Percentiles rank a stretch among this genome's conserved stretches.
Evolutionary conservation across 2,113 vertebrate genomes (phyloP).

Genomic region (Poeciliopsis prolifica): DNA sequence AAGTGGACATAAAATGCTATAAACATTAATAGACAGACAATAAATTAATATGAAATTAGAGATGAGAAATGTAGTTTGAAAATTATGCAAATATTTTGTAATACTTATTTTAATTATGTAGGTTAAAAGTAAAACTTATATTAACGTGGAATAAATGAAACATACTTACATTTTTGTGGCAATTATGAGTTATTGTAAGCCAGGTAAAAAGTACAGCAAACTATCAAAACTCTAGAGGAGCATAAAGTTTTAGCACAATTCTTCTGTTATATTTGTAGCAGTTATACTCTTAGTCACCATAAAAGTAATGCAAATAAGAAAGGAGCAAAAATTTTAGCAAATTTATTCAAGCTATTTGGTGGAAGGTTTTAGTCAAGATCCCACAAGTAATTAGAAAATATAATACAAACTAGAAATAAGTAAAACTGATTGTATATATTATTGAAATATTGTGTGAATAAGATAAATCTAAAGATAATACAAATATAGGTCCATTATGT

Average conservation of each 20-base stretch:
- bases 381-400: not conserved
- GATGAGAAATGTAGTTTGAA: not conserved
- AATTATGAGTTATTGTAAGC: not conserved
- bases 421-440: not conserved
- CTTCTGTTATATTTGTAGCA: not conserved
- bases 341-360: not conserved
- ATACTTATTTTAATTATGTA: not conserved
- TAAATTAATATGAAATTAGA: not conserved
- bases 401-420: not conserved
- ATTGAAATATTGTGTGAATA: too few relatives aligned
- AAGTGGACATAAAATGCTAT: not conserved
- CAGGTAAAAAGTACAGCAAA: not conserved
- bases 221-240: not conserved
- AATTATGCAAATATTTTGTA: not conserved
- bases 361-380: not conserved
- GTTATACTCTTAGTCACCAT: not conserved
- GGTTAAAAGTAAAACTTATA: not conserved
- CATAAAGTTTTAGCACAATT: not conserved
- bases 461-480: too few relatives aligned
- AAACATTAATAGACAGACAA: not conserved
- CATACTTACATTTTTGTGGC: not conserved
- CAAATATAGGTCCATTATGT: not conserved
- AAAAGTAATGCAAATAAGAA: not conserved
- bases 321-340: not conserved
- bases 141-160: not conserved